Evolutionary conservation across 1,140 invertebrate species (phyloP), one percentile per base, ranked within the genome.

Genomic region (Hyles euphorbiae): DNA sequence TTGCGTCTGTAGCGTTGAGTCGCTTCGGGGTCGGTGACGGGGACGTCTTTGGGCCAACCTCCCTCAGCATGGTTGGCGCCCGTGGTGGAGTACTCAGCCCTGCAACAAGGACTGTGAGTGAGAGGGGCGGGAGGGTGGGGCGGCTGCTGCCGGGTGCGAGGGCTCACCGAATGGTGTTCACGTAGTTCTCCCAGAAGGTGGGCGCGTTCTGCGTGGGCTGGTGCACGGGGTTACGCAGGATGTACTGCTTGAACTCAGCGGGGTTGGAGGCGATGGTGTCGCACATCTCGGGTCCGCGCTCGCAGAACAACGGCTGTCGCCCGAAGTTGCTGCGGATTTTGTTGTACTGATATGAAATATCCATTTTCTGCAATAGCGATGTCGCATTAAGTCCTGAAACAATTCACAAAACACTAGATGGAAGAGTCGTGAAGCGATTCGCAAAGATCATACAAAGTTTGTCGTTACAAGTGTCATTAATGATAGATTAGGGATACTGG

Each of bases 21-120:
- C 76, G 97, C 96, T 82, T 99, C 98, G 2, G 94, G 91, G 83
- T 99, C 98, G 5, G 92, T 88, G 63, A 93, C 92, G 76, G 97
- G 98, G 40, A 99, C 93, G 74, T 98, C 97, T 87, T 96, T 97
- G 0, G 98, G 97, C 98, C 98, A 99, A 1, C 98, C 98, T 11
- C 98, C 98, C 87, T 99, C 98, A 2, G 93, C 92, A 77, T 99
- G 98, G 70, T 95, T 95, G 72, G 97, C 95, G 0, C 96, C 94
- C 7, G 91, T 89, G 56, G 91, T 93, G 57, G 93, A 92, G 75
- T 94, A 97, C 62, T 96, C 95, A 50, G 94, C 95, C 63, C 96
- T 86, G 59, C 73, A 40, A 46, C 11, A 11, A 46, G 44, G 9
- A 7, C 44, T 46, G 9, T 3, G 3, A 7, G 9, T 46, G 11